phyloP scores from a whole-genome alignment of 2,888 invertebrate species.

The Scaptomyza tumidula region DNA sequence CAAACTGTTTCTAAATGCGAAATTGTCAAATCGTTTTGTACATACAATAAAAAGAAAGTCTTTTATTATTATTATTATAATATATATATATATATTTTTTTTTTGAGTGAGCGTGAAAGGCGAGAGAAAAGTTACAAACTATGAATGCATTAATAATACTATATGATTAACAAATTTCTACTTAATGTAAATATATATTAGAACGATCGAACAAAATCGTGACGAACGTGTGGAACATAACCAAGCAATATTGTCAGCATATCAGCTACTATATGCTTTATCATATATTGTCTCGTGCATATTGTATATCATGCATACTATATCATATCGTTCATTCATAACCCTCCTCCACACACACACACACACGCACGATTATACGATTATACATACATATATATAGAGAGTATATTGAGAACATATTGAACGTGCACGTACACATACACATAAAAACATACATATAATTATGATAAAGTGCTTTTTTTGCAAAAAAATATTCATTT shows the following conservation, averaged over 20 bases:
- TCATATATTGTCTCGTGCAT: slow-evolving; percentile 14
- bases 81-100: not conserved
- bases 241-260: slow-evolving; percentile 75
- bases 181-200: slow-evolving; percentile 83
- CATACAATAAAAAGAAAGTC: not conserved
- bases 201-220: slow-evolving; percentile 54
- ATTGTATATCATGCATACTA: slow-evolving; percentile 47
- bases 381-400: slow-evolving; percentile 32
- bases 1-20: not conserved
- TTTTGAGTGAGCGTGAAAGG: not conserved
- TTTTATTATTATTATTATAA: too few relatives aligned
- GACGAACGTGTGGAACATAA: slow-evolving; percentile 28
- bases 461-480: slow-evolving; percentile 33
- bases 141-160: slow-evolving; percentile 29
- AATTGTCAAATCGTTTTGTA: not conserved
- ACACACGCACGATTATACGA: slow-evolving; percentile 22
- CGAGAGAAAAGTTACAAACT: slow-evolving; percentile 40
- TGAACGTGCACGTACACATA: slow-evolving; percentile 20
- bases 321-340: slow-evolving; percentile 25
- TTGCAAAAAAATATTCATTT: slow-evolving; percentile 32
- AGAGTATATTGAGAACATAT: slow-evolving; percentile 36
- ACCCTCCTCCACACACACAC: slow-evolving; percentile 18
- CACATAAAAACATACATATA: slow-evolving; percentile 31
- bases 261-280: slow-evolving; percentile 68
- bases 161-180: slow-evolving; percentile 71